A percentile compares a stretch with the other conserved stretches of the same genome.
Conservation (phyloP, 2,888 invertebrate species). For the Caenorhabditis zanzibari region DNA sequence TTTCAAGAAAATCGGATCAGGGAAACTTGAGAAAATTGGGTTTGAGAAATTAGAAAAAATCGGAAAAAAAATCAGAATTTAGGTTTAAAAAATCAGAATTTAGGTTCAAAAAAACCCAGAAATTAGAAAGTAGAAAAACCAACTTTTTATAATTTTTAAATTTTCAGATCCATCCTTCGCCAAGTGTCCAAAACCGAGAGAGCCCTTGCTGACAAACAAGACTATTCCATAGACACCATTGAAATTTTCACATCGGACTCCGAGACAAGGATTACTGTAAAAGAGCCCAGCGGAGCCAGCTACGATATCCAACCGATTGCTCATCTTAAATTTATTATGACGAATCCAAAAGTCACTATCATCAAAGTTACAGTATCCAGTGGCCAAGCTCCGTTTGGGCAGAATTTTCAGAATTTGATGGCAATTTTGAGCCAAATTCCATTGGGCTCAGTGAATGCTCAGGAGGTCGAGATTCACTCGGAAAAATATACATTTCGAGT, state of each 20-base stretch:
- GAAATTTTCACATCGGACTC: neutral
- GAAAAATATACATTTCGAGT: neutral
- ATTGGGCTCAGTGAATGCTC: neutral
- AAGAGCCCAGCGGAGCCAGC: neutral
- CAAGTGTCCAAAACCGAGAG: neutral
- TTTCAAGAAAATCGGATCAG: too few relatives aligned
- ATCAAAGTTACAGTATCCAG: neutral
- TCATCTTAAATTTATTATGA: neutral
- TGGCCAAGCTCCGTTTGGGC: neutral
- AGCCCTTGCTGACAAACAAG: neutral
- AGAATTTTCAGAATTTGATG: neutral
- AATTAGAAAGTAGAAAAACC: too few relatives aligned
- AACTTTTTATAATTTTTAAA: too few relatives aligned
- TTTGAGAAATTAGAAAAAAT: too few relatives aligned
- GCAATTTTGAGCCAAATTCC: neutral
- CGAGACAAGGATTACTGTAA: neutral
- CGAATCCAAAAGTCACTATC: neutral
- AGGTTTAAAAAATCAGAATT: too few relatives aligned
- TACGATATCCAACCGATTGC: neutral
- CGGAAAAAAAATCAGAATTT: too few relatives aligned
- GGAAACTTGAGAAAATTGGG: too few relatives aligned
- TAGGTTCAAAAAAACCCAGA: too few relatives aligned
- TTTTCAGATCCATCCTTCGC: neutral
- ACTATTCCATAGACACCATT: neutral
- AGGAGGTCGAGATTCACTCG: neutral